Percentiles rank a stretch among this genome's conserved stretches.
Evolutionary conservation across 2,888 invertebrate genomes (phyloP).

Genomic region (Lamellibrachia columna): DNA sequence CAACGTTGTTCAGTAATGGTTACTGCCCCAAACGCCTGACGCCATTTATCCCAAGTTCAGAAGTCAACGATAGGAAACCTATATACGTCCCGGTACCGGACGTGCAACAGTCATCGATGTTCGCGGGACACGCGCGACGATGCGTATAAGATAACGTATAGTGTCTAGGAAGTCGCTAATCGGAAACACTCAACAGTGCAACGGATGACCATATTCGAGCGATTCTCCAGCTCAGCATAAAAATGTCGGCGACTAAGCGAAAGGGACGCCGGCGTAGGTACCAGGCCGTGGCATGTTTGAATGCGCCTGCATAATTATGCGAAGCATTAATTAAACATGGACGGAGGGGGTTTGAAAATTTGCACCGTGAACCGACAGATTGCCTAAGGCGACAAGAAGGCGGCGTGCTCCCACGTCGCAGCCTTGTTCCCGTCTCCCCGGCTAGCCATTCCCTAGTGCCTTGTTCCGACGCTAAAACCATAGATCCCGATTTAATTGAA

Average conservation of each 20-base stretch:
- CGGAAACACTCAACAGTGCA: no score
- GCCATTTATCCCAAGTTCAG: not conserved
- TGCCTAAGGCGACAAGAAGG: not conserved
- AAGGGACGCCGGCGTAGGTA: not conserved
- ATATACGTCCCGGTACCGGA: not conserved
- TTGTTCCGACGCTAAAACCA: not conserved
- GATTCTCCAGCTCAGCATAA: no score
- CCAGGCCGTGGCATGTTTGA: not conserved
- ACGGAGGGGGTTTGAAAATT: not conserved
- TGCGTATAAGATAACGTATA: not conserved
- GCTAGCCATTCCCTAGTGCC: not conserved
- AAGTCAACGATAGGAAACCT: not conserved
- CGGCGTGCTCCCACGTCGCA: not conserved
- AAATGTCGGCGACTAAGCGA: not conserved
- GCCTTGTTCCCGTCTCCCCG: not conserved
- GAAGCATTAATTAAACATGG: not conserved
- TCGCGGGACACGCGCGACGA: not conserved
- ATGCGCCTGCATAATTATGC: not conserved
- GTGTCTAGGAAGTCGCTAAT: no score
- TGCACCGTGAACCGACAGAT: not conserved
- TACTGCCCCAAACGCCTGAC: not conserved
- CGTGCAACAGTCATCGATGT: not conserved
- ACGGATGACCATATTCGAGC: no score
- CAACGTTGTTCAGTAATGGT: not conserved
- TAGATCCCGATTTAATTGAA: slow-evolving; percentile 16